Percentiles rank a stretch among this genome's conserved stretches.
These are phyloP conservation scores for Baccha elongata DNA, from an alignment of 2,888 invertebrate genomes.

Conservation along the genomic window DNA sequence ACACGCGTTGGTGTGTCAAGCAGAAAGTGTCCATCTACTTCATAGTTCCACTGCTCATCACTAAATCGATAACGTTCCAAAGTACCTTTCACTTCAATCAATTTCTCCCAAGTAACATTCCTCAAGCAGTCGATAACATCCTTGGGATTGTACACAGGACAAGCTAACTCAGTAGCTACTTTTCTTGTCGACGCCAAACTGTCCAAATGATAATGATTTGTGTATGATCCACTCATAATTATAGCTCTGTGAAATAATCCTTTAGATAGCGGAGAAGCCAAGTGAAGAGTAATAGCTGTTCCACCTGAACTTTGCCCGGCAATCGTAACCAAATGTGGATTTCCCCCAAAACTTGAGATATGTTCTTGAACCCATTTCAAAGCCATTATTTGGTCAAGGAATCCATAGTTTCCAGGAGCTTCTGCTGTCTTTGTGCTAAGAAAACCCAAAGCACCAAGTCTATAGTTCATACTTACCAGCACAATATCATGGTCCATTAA, in stretches of 20 bases:
- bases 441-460: constrained; percentile 83
- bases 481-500: constrained; percentile 78
- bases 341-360: constrained; percentile 86
- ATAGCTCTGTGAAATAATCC: constrained; percentile 88
- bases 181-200: constrained; percentile 83
- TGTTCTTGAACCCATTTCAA: constrained; percentile 86
- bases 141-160: constrained; percentile 83
- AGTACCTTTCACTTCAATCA: constrained; percentile 73
- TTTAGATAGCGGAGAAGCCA: constrained; percentile 86
- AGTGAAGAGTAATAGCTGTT: constrained; percentile 82
- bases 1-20: constrained; percentile 84
- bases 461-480: constrained; percentile 79
- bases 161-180: constrained; percentile 84
- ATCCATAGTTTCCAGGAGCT: constrained; percentile 87
- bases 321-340: constrained; percentile 85
- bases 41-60: constrained; percentile 80
- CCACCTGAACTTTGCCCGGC: constrained; percentile 84
- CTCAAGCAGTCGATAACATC: constrained; percentile 85
- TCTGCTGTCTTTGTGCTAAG: constrained; percentile 85
- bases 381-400: constrained; percentile 87
- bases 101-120: constrained; percentile 74
- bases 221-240: constrained; percentile 86
- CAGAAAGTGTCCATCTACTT: constrained; percentile 86
- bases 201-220: constrained; percentile 83
- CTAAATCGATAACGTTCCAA: constrained; percentile 77